Conservation (phyloP, 2,888 invertebrate genomes). For the Melinaea menophilus region DNA sequence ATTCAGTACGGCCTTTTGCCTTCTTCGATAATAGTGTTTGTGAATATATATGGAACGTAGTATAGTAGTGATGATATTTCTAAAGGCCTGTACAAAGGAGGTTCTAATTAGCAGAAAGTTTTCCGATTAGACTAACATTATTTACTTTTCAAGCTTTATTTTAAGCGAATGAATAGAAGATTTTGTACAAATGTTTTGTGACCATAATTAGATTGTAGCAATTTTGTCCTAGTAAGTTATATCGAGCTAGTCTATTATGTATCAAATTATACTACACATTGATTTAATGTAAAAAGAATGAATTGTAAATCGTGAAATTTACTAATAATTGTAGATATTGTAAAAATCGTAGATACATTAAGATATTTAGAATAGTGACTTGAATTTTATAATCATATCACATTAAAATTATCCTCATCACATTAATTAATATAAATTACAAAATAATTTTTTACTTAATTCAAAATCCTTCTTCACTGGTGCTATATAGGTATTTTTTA, state of each 20-base stretch:
- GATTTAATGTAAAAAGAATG: constrained; percentile 45
- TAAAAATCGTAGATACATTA: constrained; percentile 61
- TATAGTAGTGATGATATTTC: constrained; percentile 59
- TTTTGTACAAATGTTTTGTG: constrained; percentile 69
- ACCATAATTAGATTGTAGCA: constrained; percentile 63
- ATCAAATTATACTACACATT: constrained; percentile 37
- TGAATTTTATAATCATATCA: constrained; percentile 77
- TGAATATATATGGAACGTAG: constrained; percentile 36
- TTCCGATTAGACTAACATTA: constrained; percentile 26
- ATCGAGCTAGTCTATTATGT: constrained; percentile 66
- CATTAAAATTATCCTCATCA: constrained; percentile 51
- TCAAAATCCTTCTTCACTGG: constrained; percentile 48
- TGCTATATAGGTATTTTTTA: constrained; percentile 40
- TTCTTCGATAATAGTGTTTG: constrained; percentile 44
- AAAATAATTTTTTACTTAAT: constrained; percentile 40
- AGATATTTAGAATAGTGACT: constrained; percentile 54
- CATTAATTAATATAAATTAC: constrained; percentile 48
- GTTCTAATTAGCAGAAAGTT: constrained; percentile 27
- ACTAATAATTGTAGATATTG: constrained; percentile 65
- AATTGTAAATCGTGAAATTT: constrained; percentile 37
- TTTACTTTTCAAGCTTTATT: constrained; percentile 27
- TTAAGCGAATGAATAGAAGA: constrained; percentile 35
- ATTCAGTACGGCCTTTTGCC: constrained; percentile 63
- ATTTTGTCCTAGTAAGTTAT: constrained; percentile 73
- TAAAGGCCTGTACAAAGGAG: constrained; percentile 57